phyloP scores from a whole-genome alignment of 2,797 vertebrate species.

The Falco novaeseelandiae region DNA sequence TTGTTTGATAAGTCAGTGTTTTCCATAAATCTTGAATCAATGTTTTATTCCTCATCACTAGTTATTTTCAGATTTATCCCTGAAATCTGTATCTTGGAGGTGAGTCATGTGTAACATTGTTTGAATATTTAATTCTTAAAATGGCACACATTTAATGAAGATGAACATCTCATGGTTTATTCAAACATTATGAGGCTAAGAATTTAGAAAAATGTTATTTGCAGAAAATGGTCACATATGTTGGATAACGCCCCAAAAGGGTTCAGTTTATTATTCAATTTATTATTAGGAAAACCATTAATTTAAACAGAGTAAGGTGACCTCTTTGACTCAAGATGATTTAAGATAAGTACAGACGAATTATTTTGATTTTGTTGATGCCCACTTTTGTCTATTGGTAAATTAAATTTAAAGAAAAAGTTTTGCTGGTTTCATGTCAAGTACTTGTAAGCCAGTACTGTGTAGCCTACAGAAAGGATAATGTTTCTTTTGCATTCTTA shows the following conservation, averaged over 20 bases:
- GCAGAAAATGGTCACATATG: neutral
- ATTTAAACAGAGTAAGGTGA: neutral
- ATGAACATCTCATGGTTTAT: neutral
- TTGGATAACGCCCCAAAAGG: neutral
- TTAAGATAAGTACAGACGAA: neutral
- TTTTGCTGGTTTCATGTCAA: neutral
- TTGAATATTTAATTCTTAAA: neutral
- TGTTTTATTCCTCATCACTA: neutral
- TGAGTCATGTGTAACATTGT: neutral
- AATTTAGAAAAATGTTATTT: neutral
- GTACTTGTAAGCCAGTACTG: neutral
- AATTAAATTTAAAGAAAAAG: neutral
- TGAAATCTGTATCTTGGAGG: neutral
- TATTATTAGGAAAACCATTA: neutral
- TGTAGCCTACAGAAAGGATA: neutral
- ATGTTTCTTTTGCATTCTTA: neutral
- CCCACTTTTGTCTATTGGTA: neutral
- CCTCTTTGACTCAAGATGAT: neutral
- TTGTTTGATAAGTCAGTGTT: neutral
- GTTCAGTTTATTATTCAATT: neutral
- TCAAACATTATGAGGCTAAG: neutral
- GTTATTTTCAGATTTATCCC: neutral
- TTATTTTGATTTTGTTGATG: neutral
- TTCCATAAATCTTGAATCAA: neutral
- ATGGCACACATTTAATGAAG: neutral